Evolutionary conservation across 2,888 invertebrate species (phyloP).

Genomic region (Ormyrus thymus): DNA sequence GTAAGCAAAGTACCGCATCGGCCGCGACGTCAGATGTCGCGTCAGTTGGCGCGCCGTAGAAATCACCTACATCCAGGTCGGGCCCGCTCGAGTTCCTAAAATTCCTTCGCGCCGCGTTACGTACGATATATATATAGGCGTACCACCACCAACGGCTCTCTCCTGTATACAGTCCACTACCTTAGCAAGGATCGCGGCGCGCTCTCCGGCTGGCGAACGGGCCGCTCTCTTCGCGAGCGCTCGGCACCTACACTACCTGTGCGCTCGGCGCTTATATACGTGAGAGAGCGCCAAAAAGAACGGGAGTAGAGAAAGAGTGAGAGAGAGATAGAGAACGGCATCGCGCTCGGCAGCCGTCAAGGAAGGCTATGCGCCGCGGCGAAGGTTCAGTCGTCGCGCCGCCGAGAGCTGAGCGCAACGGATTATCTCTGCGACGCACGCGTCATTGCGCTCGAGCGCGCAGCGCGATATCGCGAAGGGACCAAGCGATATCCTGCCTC

Average conservation of each 20-base stretch:
- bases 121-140: background rate
- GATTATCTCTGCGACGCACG: no score
- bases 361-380: background rate
- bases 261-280: background rate
- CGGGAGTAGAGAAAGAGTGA: background rate
- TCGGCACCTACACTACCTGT: background rate
- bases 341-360: background rate
- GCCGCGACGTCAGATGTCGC: constrained; percentile 32
- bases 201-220: no score
- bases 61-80: constrained; percentile 21
- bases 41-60: background rate
- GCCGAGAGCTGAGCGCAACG: constrained; percentile 24
- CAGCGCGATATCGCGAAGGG: no score
- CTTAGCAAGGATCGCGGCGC: no score
- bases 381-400: constrained; percentile 44
- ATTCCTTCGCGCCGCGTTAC: constrained; percentile 23
- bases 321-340: constrained; percentile 20
- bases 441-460: no score
- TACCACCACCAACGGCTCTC: background rate
- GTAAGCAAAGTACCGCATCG: background rate
- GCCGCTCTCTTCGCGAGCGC: background rate
- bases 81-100: constrained; percentile 31
- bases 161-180: background rate
- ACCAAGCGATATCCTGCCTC: no score
- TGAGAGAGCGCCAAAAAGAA: background rate